A percentile compares a stretch with the other conserved stretches of the same genome.
These are phyloP conservation scores for Nannoperca obscura DNA, from an alignment of 2,797 vertebrate genomes.

Conservation along the genomic window DNA sequence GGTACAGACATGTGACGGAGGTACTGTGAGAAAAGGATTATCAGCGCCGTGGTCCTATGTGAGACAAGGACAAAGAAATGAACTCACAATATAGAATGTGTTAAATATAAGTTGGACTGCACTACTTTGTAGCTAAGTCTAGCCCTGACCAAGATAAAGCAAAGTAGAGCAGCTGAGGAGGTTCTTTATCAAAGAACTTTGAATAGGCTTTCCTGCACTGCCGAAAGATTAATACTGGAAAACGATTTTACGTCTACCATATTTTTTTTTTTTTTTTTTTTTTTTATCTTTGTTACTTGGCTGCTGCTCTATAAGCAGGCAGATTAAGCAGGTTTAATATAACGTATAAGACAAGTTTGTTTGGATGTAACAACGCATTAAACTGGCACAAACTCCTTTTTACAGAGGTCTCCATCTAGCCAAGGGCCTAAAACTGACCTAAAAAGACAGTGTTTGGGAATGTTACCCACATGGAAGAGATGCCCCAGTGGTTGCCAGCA, in stretches of 20 bases:
- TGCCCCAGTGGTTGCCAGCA: constrained; percentile 96
- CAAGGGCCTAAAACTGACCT: neutral
- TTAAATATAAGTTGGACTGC: neutral
- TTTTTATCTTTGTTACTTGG: too few relatives aligned
- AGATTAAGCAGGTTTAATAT: neutral
- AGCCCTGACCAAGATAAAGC: neutral
- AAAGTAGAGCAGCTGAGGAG: constrained; percentile 11
- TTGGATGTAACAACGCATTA: neutral
- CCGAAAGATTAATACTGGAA: constrained; percentile 15
- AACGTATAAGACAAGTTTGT: neutral
- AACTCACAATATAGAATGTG: neutral
- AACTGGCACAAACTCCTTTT: neutral
- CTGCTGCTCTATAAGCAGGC: neutral
- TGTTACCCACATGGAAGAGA: constrained; percentile 89
- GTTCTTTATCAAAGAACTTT: constrained; percentile 15
- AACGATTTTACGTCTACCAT: neutral
- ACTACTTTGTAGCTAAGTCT: neutral
- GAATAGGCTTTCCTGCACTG: constrained; percentile 35
- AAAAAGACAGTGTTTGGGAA: neutral
- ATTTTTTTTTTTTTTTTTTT: too few relatives aligned
- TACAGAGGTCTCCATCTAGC: neutral
- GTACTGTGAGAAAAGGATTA: constrained; percentile 97
- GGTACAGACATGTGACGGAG: constrained; percentile 90
- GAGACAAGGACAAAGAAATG: constrained; percentile 14
- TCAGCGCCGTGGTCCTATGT: constrained; percentile 91